Percentiles rank a stretch among this genome's conserved stretches.
phyloP scores from a whole-genome alignment of 1,140 invertebrate species.

The Augochlora pura region DNA sequence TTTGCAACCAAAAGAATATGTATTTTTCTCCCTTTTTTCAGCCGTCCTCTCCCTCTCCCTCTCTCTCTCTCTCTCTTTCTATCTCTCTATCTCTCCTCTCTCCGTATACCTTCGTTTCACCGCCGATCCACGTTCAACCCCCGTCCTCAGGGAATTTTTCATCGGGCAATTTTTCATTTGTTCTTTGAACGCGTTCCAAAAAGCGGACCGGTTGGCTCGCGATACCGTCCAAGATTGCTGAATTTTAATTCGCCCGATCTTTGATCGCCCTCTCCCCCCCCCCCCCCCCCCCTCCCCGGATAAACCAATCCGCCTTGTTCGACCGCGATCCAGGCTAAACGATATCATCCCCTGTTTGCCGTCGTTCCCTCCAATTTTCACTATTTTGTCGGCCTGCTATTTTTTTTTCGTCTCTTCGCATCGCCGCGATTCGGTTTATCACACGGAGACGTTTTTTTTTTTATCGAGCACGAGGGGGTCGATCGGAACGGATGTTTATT shows the following conservation, averaged over 20 bases:
- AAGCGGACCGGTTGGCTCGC: slow-evolving; percentile 13
- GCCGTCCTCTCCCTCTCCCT: neutral
- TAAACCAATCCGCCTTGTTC: neutral
- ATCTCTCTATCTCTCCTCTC: too few species aligned
- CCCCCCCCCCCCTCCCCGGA: too few species aligned
- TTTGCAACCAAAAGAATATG: neutral
- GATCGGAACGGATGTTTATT: too few species aligned
- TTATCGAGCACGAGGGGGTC: too few species aligned
- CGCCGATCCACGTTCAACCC: too few species aligned
- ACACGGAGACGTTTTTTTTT: too few species aligned
- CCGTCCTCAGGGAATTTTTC: neutral
- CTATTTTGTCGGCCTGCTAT: neutral
- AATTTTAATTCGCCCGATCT: slow-evolving; percentile 9
- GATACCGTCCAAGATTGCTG: neutral
- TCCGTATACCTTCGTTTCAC: too few species aligned
- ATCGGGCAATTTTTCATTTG: slow-evolving; percentile 30
- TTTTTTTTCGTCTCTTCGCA: neutral
- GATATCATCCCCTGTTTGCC: neutral
- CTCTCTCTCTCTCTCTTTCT: too few species aligned
- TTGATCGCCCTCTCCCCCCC: too few species aligned
- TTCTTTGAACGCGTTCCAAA: slow-evolving; percentile 28
- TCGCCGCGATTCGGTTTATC: too few species aligned
- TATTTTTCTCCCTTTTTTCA: neutral
- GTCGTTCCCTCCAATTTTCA: neutral
- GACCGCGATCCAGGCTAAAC: too few species aligned